Conservation (phyloP, 2,113 vertebrate genomes). For the Corapipo altera region DNA sequence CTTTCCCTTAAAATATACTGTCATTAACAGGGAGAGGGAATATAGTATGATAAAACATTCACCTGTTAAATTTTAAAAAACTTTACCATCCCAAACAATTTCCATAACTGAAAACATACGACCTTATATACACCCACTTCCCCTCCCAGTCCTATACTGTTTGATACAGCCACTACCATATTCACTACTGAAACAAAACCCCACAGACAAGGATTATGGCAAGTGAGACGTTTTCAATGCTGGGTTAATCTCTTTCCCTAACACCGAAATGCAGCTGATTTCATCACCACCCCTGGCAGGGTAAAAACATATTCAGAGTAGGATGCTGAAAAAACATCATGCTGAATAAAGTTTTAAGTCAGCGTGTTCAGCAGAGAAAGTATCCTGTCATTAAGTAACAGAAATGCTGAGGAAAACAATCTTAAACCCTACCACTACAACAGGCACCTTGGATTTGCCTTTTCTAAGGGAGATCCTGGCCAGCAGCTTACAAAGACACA, state of each 20-base stretch:
- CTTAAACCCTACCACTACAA: not conserved
- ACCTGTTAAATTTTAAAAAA: not conserved
- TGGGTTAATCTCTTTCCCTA: not conserved
- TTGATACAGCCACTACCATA: not conserved
- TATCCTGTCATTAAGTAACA: not conserved
- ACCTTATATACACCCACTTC: not conserved
- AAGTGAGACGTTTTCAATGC: not conserved
- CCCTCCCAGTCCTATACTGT: not conserved
- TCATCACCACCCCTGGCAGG: not conserved
- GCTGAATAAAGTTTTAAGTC: not conserved
- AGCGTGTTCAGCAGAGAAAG: not conserved
- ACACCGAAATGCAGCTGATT: not conserved
- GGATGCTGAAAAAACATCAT: not conserved
- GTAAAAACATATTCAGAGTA: not conserved
- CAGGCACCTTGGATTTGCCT: not conserved
- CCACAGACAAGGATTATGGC: not conserved
- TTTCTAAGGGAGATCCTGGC: not conserved
- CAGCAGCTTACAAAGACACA: not conserved
- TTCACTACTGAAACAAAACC: not conserved
- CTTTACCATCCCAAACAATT: not conserved
- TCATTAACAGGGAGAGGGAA: not conserved
- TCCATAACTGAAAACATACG: not conserved
- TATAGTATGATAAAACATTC: not conserved
- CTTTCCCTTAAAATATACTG: not conserved
- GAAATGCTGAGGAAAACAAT: not conserved